A percentile compares a stretch with the other conserved stretches of the same genome.
Conservation (phyloP, 2,888 invertebrate genomes). For the Drosophila anomalata region DNA sequence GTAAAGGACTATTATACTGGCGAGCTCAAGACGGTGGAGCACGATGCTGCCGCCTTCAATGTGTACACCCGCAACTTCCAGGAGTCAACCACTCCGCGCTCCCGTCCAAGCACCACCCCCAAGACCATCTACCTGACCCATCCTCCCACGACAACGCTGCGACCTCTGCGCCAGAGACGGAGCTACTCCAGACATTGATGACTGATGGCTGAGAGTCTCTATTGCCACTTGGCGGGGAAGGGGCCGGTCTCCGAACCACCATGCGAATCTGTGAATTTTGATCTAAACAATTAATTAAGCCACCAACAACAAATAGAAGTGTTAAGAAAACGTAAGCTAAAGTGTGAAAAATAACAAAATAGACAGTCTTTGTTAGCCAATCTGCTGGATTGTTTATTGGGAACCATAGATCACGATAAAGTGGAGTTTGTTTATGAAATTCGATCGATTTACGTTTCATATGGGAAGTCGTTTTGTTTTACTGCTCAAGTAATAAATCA, state of each 20-base stretch:
- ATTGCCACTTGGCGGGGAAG: conserved; percentile 3
- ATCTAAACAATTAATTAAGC: conserved; percentile 64
- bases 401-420: neutral
- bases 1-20: conserved; percentile 74
- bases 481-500: neutral
- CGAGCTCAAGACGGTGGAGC: conserved; percentile 62
- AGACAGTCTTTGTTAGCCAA: conserved; percentile 30
- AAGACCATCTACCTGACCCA: conserved; percentile 57
- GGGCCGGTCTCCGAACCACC: conserved; percentile 32
- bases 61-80: conserved; percentile 62
- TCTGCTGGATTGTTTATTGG: conserved; percentile 10
- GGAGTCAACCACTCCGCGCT: conserved; percentile 45
- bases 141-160: conserved; percentile 44
- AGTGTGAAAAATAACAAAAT: conserved; percentile 18
- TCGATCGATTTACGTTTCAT: neutral
- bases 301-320: conserved; percentile 54
- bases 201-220: neutral
- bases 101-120: conserved; percentile 49
- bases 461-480: neutral
- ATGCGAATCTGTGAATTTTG: conserved; percentile 60
- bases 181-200: conserved; percentile 15
- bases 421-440: conserved; percentile 1
- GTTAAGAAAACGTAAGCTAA: conserved; percentile 45
- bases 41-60: conserved; percentile 68
- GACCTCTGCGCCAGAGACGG: conserved; percentile 22